Conservation (phyloP, 2,797 vertebrate species). For the Astyanax mexicanus region DNA sequence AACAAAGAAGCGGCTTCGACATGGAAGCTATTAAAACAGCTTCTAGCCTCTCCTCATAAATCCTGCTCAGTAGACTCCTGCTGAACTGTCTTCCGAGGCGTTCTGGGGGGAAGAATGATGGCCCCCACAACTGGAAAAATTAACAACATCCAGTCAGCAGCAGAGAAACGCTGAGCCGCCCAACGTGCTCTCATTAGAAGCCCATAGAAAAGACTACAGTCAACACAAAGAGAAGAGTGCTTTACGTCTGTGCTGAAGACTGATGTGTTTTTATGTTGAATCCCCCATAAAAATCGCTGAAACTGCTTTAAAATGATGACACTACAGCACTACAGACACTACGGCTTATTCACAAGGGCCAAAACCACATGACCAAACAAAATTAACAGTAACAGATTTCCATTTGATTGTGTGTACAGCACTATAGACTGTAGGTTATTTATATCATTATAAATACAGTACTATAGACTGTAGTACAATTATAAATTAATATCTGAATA, state of each 20-base stretch:
- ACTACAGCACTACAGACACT: not conserved
- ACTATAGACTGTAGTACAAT: too few relatives aligned
- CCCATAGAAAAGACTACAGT: constrained; percentile 5
- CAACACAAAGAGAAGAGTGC: not conserved
- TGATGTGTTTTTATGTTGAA: not conserved
- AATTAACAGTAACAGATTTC: too few relatives aligned
- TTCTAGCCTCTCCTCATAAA: not conserved
- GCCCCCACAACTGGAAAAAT: constrained; percentile 10
- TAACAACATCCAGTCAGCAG: constrained; percentile 28
- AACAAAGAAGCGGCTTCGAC: not conserved
- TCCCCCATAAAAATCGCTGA: not conserved
- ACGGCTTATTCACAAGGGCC: not conserved
- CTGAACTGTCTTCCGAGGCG: constrained; percentile 9
- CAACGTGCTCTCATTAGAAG: not conserved
- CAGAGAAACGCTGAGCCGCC: constrained; percentile 17
- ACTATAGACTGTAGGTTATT: too few relatives aligned
- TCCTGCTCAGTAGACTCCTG: constrained; percentile 8
- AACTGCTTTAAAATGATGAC: too few relatives aligned
- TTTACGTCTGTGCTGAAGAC: not conserved
- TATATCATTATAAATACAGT: too few relatives aligned
- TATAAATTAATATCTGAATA: too few relatives aligned
- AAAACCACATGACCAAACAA: too few relatives aligned
- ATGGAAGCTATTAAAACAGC: constrained; percentile 37
- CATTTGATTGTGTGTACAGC: too few relatives aligned
- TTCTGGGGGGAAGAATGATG: constrained; percentile 26